Evolutionary conservation across 2,888 invertebrate species (phyloP).

Genomic region (Diarsia brunnea): DNA sequence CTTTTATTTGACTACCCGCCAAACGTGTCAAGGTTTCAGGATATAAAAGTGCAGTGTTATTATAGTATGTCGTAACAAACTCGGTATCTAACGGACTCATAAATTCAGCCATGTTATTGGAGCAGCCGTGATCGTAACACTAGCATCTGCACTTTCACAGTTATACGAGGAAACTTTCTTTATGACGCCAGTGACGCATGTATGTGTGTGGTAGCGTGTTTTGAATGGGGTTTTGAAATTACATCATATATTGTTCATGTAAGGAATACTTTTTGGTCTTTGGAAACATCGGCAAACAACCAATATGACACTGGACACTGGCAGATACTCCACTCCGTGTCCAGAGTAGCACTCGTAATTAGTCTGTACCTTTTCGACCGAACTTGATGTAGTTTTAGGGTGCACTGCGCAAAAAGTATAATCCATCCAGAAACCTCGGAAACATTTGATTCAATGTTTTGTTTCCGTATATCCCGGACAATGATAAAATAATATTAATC

Average conservation of each 20-base stretch:
- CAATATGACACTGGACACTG: neutral
- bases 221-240: constrained; percentile 2
- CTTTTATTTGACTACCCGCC: constrained; percentile 37
- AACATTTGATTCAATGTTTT: neutral
- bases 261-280: neutral
- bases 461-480: neutral
- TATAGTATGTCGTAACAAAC: constrained; percentile 49
- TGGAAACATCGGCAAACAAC: neutral
- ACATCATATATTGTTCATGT: neutral
- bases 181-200: constrained; percentile 36
- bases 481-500: neutral
- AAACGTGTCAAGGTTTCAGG: constrained; percentile 42
- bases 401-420: neutral
- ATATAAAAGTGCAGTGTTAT: constrained; percentile 60
- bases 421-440: neutral
- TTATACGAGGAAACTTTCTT: constrained; percentile 60
- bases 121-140: constrained; percentile 33
- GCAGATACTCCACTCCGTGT: neutral
- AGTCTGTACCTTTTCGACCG: neutral
- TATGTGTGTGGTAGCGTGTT: constrained; percentile 8
- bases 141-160: constrained; percentile 59
- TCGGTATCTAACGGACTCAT: constrained; percentile 38
- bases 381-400: neutral
- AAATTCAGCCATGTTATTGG: constrained; percentile 55
- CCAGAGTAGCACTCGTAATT: neutral